Conservation (phyloP, 2,113 vertebrate genomes). For the Argyrosomus japonicus region DNA sequence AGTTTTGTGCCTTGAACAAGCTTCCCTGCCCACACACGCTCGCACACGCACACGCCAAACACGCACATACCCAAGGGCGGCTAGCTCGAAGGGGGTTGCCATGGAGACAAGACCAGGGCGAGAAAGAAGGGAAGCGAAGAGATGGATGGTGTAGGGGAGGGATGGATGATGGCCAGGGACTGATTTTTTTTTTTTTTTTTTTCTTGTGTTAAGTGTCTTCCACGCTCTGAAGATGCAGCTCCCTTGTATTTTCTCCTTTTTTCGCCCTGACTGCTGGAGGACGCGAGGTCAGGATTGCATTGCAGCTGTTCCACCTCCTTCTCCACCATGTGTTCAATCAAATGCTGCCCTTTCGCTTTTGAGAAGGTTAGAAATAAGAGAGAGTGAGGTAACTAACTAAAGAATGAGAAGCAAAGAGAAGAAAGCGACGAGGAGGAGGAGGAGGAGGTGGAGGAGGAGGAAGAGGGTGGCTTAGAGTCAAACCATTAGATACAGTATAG, state of each 20-base stretch:
- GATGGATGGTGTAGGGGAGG: constrained; percentile 64
- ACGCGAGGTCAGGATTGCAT: constrained; percentile 41
- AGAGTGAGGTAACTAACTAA: constrained; percentile 13
- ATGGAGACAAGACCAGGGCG: constrained; percentile 79
- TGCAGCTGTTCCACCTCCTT: constrained; percentile 37
- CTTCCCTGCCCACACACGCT: constrained; percentile 68
- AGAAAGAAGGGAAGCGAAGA: constrained; percentile 66
- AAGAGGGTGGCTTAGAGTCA: background rate
- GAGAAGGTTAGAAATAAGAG: constrained; percentile 46
- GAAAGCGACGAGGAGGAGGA: constrained; percentile 2
- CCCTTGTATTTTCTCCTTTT: constrained; percentile 14
- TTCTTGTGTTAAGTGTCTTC: constrained; percentile 60
- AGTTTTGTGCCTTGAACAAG: constrained; percentile 74
- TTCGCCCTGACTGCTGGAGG: constrained; percentile 17
- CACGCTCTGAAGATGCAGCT: constrained; percentile 52
- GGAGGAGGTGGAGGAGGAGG: background rate
- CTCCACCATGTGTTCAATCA: constrained; percentile 62
- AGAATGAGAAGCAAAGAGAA: constrained; percentile 13
- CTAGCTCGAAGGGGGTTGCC: constrained; percentile 79
- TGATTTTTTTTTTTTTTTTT: constrained; percentile 62
- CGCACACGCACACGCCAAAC: constrained; percentile 42
- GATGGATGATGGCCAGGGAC: constrained; percentile 69
- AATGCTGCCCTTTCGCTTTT: constrained; percentile 53
- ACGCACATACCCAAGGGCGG: constrained; percentile 70
- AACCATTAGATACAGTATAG: background rate